These are phyloP conservation scores for Linyphia triangularis DNA, from an alignment of 2,888 invertebrate genomes.

Conservation along the genomic window DNA sequence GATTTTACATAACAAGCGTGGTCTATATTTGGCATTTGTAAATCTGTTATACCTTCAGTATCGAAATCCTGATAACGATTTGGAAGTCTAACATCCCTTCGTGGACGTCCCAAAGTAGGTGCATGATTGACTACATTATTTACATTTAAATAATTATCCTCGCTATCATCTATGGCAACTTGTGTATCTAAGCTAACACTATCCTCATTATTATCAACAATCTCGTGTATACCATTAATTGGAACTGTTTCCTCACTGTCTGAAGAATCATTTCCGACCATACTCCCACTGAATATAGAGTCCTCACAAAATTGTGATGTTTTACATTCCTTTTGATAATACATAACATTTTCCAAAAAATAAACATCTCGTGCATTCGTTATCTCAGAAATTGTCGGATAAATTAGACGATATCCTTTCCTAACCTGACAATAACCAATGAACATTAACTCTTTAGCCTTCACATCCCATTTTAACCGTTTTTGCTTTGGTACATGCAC, in stretches of 20 bases:
- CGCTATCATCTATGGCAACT: background rate
- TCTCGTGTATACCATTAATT: background rate
- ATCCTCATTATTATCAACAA: background rate
- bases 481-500: background rate
- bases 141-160: background rate
- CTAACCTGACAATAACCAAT: conserved; percentile 50
- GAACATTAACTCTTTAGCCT: conserved; percentile 3
- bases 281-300: conserved; percentile 7
- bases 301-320: background rate
- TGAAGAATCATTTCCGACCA: background rate
- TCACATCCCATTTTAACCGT: background rate
- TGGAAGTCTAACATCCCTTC: background rate
- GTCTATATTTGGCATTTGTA: conserved; percentile 26
- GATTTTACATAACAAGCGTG: background rate
- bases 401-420: conserved; percentile 15
- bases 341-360: background rate
- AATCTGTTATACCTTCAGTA: background rate
- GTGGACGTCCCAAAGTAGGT: background rate
- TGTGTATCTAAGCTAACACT: background rate
- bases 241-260: background rate
- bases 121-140: background rate
- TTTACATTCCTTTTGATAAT: background rate
- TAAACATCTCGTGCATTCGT: background rate
- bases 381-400: background rate
- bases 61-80: conserved; percentile 2